Evolutionary conservation across 64 coral and sea anemone genomes (phyloP), one percentile per base, ranked within the genome.

Genomic region (Pocillopora verrucosa): DNA sequence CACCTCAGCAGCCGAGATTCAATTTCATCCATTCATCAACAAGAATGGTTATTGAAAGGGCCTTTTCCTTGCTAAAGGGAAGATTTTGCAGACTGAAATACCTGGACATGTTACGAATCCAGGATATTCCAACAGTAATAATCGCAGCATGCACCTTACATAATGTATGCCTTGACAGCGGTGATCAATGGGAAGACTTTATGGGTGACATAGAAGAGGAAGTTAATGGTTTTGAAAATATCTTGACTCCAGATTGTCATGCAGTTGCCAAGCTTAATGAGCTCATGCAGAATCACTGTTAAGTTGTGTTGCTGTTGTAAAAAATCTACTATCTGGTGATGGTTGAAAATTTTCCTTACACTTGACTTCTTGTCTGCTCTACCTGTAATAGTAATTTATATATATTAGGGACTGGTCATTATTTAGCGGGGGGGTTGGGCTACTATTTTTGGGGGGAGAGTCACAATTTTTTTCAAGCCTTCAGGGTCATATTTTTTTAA

Each of bases 61-160:
- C 64, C 24, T 72, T 86, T 69, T 72, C 65, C 17, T 73, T 57
- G 26, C 16, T 72, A 56, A 86, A 86, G 36, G 83, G 83, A 22
- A 36, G 83, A 37, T 73, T 58, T 74, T 36, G 65, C 64, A 72
- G 34, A 24, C 5, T 86, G 34, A 86, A 86, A 51, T 86, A 86
- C 64, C 64, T 86, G 61, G 83, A 86, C 83, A 86, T 86, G 83
- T n/a, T n/a, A n/a, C 16, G 65, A 11, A 86, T 86, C 34, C 65
- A 51, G 36, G 36, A 72, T 17, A 86, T 86, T 38, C 83, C 83
- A 72, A 51, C 10, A 35, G 65, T 56, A 1, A 73, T 86, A 86
- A 72, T 86, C 73, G 67, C 67, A 51, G 63, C 20, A 37, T 86
- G 82, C 19, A 36, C 34, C 20, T 12, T 86, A 15, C 82, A 86